Evolutionary conservation across 2,888 invertebrate species (phyloP).

Genomic region (Parapristionchus giblindavisi): DNA sequence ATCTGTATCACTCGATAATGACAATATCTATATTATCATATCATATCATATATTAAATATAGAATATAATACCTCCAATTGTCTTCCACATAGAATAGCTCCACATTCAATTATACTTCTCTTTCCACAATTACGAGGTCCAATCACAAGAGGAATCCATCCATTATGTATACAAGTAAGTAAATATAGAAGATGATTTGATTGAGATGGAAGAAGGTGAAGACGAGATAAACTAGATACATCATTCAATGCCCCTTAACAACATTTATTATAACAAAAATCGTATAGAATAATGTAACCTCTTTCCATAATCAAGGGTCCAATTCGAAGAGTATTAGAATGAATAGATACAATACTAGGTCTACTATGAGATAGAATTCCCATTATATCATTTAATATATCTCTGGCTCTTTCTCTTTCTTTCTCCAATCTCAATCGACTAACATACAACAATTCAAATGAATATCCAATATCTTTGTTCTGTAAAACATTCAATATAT

Average conservation of each 20-base stretch:
- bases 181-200: constrained; percentile 80
- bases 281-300: neutral
- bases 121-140: constrained; percentile 65
- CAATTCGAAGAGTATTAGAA: constrained; percentile 17
- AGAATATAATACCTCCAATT: constrained; percentile 22
- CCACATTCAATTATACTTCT: constrained; percentile 39
- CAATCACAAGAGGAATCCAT: constrained; percentile 88
- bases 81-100: neutral
- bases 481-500: constrained; percentile 38
- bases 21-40: constrained; percentile 1
- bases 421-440: constrained; percentile 83
- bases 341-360: constrained; percentile 42
- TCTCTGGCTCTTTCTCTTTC: constrained; percentile 78
- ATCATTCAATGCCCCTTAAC: no score
- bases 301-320: constrained; percentile 19
- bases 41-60: neutral
- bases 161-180: constrained; percentile 87
- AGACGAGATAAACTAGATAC: no score
- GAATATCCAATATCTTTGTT: constrained; percentile 69
- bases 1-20: constrained; percentile 89
- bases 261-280: neutral
- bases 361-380: constrained; percentile 37
- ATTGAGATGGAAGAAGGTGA: constrained; percentile 70
- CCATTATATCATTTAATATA: constrained; percentile 43
- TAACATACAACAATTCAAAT: constrained; percentile 84